Base-by-base conservation (phyloP, 2,113 vertebrate species). In the Trematocara unimaculatum region DNA sequence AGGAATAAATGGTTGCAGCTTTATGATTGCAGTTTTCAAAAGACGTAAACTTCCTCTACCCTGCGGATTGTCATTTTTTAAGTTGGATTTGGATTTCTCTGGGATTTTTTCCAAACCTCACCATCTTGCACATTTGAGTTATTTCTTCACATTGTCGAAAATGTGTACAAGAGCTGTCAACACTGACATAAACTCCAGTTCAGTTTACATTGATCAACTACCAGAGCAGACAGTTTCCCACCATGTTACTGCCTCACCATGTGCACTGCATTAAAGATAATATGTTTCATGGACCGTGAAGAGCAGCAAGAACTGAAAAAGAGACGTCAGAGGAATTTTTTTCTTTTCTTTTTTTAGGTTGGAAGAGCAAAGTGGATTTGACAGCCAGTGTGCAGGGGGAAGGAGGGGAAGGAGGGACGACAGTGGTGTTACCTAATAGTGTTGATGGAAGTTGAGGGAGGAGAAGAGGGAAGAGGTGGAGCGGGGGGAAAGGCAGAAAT, bases 351-450 rank as follows among this genome's bases (percentile, higher is more conserved):
- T 20, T 81, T 74, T 35, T 58, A 12, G 49, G 60, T 15, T 60
- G 38, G 79, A 83, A 72, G 81, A 86, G 74, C 23, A 78, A 88
- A 90, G 82, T 84, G 38, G 77, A 64, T 91, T 88, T 93, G 87
- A 89, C 90, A 91, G 79, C 84, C 54, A 90, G 18, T n/a, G 47
- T 84, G 47, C 33, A 1, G 2, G 31, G 17, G 58, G 58, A 77
- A 31, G 7, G 6, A 79, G 45, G 26, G 56, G 55, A 74, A 23
- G 8, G 5, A 80, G 45, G 26, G 53, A 26, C n/a, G 5, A 38
- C 38, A 64, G 51, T 6, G 3, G 23, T 67, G 84, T 88, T 92
- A 90, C 78, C 86, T 90, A 93, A 87, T 80, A 79, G 82, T 45
- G 53, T 83, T 85, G 82, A 33, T 86, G 83, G 81, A 86, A 80